Conservation (phyloP, 2,888 invertebrate genomes). For the Conops quadrifasciatus region DNA sequence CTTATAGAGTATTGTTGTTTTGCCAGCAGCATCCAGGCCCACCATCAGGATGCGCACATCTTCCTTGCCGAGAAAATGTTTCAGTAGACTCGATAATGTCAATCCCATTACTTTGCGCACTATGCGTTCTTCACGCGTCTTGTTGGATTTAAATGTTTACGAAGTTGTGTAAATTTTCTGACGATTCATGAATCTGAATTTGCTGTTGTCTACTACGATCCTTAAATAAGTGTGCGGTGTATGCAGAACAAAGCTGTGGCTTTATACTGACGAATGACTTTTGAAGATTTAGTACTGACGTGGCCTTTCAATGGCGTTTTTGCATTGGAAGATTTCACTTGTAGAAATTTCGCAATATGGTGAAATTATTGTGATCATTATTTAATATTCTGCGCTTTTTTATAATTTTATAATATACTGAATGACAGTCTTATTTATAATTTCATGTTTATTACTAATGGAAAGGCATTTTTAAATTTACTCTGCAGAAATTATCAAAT, state of each 20-base stretch:
- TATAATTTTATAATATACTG: too few species aligned
- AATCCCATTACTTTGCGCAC: slow-evolving; percentile 48
- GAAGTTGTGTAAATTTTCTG: neutral
- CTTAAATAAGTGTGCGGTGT: neutral
- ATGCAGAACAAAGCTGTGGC: neutral
- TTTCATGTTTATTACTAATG: neutral
- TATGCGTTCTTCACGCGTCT: neutral
- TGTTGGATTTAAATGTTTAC: too few species aligned
- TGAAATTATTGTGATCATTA: neutral
- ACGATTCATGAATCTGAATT: neutral
- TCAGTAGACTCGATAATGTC: slow-evolving; percentile 49
- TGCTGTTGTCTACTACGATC: neutral
- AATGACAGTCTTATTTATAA: too few species aligned
- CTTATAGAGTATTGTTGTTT: slow-evolving; percentile 57
- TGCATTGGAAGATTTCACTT: neutral
- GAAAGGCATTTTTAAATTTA: neutral
- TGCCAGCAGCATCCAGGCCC: slow-evolving; percentile 59
- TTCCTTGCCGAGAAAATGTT: slow-evolving; percentile 48
- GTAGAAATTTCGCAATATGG: neutral
- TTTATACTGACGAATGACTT: neutral
- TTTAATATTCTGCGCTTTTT: too few species aligned
- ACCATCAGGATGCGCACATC: slow-evolving; percentile 56
- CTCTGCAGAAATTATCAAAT: slow-evolving; percentile 85
- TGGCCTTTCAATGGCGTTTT: slow-evolving; percentile 12
- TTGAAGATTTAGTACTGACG: slow-evolving; percentile 27